These are phyloP conservation scores for Plagodis dolabraria DNA, from an alignment of 2,888 invertebrate species.

Conservation along the genomic window DNA sequence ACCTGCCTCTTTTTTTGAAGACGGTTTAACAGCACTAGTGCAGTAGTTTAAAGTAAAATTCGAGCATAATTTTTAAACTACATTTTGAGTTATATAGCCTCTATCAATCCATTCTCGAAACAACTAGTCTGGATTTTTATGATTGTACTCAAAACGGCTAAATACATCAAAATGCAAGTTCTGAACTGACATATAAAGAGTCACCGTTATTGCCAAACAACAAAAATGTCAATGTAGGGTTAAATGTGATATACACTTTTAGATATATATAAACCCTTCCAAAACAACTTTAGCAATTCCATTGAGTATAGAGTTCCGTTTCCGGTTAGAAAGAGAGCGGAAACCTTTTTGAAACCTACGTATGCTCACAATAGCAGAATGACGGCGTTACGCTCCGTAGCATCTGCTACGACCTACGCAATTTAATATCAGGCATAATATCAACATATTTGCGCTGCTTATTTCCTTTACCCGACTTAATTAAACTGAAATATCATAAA, in stretches of 20 bases:
- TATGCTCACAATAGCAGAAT: constrained; percentile 48
- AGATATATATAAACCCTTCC: constrained; percentile 46
- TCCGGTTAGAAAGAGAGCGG: constrained; percentile 45
- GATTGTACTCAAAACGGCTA: no score
- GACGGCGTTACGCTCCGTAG: constrained; percentile 44
- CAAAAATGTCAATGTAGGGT: not conserved
- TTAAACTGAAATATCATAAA: constrained; percentile 4
- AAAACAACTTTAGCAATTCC: constrained; percentile 1
- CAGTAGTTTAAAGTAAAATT: no score
- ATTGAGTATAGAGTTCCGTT: constrained; percentile 50
- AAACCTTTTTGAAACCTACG: constrained; percentile 46
- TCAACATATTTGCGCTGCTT: constrained; percentile 14
- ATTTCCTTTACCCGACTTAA: constrained; percentile 17
- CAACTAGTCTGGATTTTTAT: no score
- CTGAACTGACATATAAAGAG: no score
- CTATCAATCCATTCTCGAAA: no score
- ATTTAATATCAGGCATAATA: constrained; percentile 17
- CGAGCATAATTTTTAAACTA: no score
- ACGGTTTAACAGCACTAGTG: no score
- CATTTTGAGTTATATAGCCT: no score
- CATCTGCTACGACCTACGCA: constrained; percentile 49
- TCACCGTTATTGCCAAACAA: no score
- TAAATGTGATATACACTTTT: constrained; percentile 39
- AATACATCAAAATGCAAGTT: no score
- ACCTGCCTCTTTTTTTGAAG: no score